Base-by-base conservation (phyloP, 2,113 vertebrate genomes). In the Silurus meridionalis region DNA sequence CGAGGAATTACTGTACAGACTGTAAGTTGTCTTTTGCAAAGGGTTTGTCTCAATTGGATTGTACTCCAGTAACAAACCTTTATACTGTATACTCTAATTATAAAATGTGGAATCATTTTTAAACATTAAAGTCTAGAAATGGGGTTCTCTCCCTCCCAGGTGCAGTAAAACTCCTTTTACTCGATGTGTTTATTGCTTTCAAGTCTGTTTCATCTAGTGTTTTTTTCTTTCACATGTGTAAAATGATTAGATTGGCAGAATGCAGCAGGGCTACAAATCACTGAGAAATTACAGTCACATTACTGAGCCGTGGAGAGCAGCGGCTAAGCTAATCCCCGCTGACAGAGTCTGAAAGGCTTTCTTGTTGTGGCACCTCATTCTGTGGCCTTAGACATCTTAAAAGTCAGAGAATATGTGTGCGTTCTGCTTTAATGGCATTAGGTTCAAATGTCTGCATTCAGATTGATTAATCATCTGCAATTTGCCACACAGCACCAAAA, bases 291-390 rank as follows among this genome's bases (percentile, higher is more conserved):
- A 85, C 66, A 25, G 72, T 82, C 10, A 64, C 82, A 78, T 71
- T 72, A 61, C 60, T 64, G 77, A 81, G 66, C 46, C 17, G 28
- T 23, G 60, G 67, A 52, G 83, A 17, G 72, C 79, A 71, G 83
- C 19, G 81, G 72, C 71, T 63, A 2, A 19, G 8, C 55, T 86
- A 86, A 87, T 85, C 87, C 83, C 64, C 11, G 50, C 86, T 66
- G 57, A 82, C 50, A 74, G 67, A 57, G 46, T 25, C 66, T 89
- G 83, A 87, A 85, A 87, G 86, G 69, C 60, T 37, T 79, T 72
- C 48, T 71, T 87, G 83, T 87, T 67, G 25, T 48, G 25, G n/a
- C 50, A 83, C 84, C 66, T 37, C 53, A 48, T 82, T 17, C 64
- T 50, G 37, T 25, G 82, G 84, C 63, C 83, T 77, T 64, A 58